Percentiles rank a stretch among this genome's conserved stretches.
phyloP scores from a whole-genome alignment of 2,888 invertebrate genomes.

The Ellobium chinense region DNA sequence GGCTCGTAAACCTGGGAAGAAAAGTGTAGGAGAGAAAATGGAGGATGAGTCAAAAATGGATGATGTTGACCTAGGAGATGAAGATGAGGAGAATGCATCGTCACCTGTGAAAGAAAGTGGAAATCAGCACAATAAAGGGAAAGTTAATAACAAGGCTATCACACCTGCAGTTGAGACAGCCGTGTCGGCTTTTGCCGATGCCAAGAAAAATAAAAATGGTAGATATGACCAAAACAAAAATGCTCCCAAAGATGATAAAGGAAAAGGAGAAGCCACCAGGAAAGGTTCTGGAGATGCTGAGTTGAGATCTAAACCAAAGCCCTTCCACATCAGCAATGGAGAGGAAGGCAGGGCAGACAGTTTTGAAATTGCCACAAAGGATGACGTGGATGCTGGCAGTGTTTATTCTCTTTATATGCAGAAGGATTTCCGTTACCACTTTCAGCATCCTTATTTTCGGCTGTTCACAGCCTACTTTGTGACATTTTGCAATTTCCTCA shows the following conservation, averaged over 20 bases:
- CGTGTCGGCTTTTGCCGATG: not conserved
- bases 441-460: conserved; percentile 81
- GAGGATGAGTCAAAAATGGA: not conserved
- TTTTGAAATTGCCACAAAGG: conserved; percentile 55
- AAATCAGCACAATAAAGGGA: not conserved
- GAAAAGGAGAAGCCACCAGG: not conserved
- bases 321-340: not conserved
- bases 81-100: not conserved
- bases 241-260: not conserved
- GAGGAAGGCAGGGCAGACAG: conserved; percentile 11
- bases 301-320: not conserved
- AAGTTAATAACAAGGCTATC: not conserved
- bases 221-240: conserved; percentile 23
- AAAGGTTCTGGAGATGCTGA: not conserved
- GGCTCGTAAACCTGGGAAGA: not conserved
- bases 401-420: conserved; percentile 78
- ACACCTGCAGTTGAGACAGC: not conserved
- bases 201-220: not conserved
- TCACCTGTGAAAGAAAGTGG: not conserved
- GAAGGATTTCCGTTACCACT: conserved; percentile 80
- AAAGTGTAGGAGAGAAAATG: not conserved
- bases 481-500: conserved; percentile 81
- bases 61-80: not conserved
- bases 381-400: conserved; percentile 74
- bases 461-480: conserved; percentile 80